A percentile compares a stretch with the other conserved stretches of the same genome.
These are phyloP conservation scores for Musca domestica DNA, from an alignment of 1,140 invertebrate genomes.

Conservation along the genomic window DNA sequence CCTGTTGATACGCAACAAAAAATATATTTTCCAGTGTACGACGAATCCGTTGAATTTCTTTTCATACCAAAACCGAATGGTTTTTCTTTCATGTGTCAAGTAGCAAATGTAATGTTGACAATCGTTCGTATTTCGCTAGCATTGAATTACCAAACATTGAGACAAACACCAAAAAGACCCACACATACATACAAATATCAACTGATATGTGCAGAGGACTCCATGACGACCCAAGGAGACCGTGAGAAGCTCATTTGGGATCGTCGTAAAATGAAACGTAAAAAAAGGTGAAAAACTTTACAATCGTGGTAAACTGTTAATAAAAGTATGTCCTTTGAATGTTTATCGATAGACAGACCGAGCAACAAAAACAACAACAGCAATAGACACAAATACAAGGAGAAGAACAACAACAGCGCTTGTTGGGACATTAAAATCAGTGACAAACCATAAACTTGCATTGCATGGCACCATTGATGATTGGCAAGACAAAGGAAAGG, in stretches of 20 bases:
- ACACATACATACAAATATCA: background rate
- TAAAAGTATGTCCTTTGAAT: background rate
- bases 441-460: too few species aligned
- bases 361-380: background rate
- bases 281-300: conserved; percentile 10
- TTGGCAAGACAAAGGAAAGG: too few species aligned
- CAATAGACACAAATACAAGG: background rate
- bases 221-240: background rate
- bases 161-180: background rate
- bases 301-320: conserved; percentile 19
- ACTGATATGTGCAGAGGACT: background rate
- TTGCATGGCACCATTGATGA: too few species aligned
- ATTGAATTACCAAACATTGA: conserved; percentile 14
- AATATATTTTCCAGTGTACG: too few species aligned
- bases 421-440: too few species aligned
- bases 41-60: too few species aligned
- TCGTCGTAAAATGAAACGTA: background rate
- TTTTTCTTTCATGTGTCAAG: too few species aligned
- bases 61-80: too few species aligned
- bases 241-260: conserved; percentile 9
- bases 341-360: background rate
- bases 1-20: too few species aligned
- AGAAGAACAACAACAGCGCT: too few species aligned
- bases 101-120: conserved; percentile 1
- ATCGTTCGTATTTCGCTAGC: background rate